Base-by-base conservation (phyloP, 2,797 vertebrate genomes). In the Pipistrellus pygmaeus region DNA sequence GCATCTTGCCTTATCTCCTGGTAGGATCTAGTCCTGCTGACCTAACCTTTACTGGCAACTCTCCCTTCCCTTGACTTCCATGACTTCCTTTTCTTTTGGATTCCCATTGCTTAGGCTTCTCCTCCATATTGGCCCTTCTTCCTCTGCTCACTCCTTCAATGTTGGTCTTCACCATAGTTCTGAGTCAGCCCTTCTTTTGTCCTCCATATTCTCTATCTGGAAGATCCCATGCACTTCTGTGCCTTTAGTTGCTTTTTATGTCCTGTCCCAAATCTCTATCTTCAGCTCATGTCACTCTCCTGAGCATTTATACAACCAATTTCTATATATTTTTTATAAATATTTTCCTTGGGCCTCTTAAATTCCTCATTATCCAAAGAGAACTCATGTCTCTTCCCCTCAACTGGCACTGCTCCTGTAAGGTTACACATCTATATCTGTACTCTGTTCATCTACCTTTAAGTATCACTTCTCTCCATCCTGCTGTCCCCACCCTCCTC, bases 321-420 rank as follows among this genome's bases (percentile, higher is more conserved):
- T 77, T 85, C 73, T 66, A 3, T 13, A 72, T 32, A 35, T 84
- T 84, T 84, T 51, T 60, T 48, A 57, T 23, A 3, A 21, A 23
- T 21, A n/a, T 35, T 0, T 73, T 81, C 32, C 44, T 51, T 53
- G 87, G 60, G 53, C 10, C 17, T 88, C 69, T 88, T 35, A 27
- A 68, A 41, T 35, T 25, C 32, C 5, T 48, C 6, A 5, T 88
- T 55, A 81, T 17, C 7, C 30, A 60, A 48, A 86, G 25, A 57
- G 73, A 86, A 15, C 41, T 83, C 77, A 12, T 51, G 62, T 78
- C 21, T 55, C 32, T 9, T 75, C 15, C 13, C 23, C 30, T 62
- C 5, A 4, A 44, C 1, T 0, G 13, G 25, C 14, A 14, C 14
- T 69, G 1, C 15, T 62, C 55, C 55, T 48, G 8, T 21, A 44